Evolutionary conservation across 92 coral and sea anemone genomes (phyloP).

Genomic region (Palythoa caribaeorum): DNA sequence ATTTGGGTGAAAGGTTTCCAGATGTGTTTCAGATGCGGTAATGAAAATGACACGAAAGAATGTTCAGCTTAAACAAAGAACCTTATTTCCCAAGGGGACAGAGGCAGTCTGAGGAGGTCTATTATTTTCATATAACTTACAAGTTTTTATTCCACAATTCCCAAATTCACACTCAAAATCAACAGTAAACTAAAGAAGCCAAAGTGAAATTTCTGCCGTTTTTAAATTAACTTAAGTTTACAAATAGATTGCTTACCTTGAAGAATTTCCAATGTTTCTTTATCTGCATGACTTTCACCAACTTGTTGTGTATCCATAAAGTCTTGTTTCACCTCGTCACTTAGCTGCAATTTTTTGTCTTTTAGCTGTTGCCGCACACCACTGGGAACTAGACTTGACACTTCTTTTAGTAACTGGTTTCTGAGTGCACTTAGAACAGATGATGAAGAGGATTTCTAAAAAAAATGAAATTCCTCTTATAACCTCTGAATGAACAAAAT

Average conservation of each 20-base stretch:
- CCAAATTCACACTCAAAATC: no score
- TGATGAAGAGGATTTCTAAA: slow-evolving; percentile 64
- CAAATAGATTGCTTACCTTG: slow-evolving; percentile 66
- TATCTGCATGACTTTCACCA: slow-evolving; percentile 74
- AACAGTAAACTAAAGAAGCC: no score
- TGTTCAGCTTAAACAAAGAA: no score
- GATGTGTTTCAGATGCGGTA: no score
- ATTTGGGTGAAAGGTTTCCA: no score
- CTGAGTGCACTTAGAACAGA: slow-evolving; percentile 84
- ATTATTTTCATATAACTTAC: no score
- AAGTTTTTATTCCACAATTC: no score
- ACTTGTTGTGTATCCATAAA: slow-evolving; percentile 49
- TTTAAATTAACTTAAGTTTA: background rate
- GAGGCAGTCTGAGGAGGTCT: no score
- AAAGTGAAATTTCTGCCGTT: background rate
- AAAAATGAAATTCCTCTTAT: background rate
- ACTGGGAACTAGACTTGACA: slow-evolving; percentile 78
- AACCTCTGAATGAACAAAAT: no score
- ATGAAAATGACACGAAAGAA: no score
- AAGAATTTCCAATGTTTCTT: slow-evolving; percentile 94
- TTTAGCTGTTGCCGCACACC: slow-evolving; percentile 66
- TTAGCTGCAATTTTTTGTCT: slow-evolving; percentile 45
- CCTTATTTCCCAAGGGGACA: no score
- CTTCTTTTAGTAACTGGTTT: slow-evolving; percentile 83
- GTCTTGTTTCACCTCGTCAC: slow-evolving; percentile 44